Conservation (phyloP, 53 echinoderm and acorn worm species). For the Stichopus horrens region DNA sequence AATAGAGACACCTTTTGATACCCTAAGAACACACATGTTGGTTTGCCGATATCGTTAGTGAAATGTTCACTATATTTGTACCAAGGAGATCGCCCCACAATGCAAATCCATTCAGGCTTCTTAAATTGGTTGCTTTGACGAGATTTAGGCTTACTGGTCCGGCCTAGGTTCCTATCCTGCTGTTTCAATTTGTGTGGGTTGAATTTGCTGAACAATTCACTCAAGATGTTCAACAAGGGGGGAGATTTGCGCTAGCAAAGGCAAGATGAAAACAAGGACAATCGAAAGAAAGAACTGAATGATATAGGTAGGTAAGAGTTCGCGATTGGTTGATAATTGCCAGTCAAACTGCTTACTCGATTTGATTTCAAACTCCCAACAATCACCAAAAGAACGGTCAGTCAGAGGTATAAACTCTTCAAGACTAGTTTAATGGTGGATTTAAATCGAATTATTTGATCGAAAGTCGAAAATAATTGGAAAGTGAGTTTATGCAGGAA, state of each 20-base stretch:
- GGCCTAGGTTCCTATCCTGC: neutral
- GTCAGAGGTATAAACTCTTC: too few relatives aligned
- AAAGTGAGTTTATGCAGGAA: too few relatives aligned
- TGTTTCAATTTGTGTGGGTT: slow-evolving; percentile 3
- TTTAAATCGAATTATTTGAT: neutral
- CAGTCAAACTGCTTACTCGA: neutral
- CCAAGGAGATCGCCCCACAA: slow-evolving; percentile 1
- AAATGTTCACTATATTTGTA: slow-evolving; percentile 39
- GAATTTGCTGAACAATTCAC: slow-evolving; percentile 1
- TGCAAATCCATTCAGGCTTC: neutral
- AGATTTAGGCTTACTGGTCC: slow-evolving; percentile 13
- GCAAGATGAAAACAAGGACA: neutral
- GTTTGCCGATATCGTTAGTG: slow-evolving; percentile 15
- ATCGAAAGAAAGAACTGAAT: neutral
- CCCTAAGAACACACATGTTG: slow-evolving; percentile 19
- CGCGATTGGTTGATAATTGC: slow-evolving; percentile 33
- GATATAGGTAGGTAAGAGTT: neutral
- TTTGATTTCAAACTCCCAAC: neutral
- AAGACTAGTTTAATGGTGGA: neutral
- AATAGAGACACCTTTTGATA: slow-evolving; percentile 1
- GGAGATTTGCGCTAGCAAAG: neutral
- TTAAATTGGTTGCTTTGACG: slow-evolving; percentile 1
- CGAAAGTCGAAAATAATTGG: neutral
- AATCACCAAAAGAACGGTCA: too few relatives aligned
- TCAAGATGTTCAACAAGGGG: neutral